phyloP scores from a whole-genome alignment of 2,888 invertebrate genomes.

The Elgonia sp. region DNA sequence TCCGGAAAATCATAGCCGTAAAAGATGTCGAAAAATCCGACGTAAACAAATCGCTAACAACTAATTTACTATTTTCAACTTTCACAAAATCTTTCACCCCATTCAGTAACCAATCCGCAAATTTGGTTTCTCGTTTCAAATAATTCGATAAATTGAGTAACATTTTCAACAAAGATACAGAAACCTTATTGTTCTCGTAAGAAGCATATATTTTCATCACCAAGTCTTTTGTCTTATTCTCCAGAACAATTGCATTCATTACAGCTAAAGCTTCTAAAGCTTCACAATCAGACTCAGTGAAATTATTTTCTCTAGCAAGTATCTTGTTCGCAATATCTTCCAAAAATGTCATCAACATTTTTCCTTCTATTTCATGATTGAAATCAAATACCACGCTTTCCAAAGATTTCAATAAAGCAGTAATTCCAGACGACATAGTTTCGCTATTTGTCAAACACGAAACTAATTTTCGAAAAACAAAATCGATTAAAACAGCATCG shows the following conservation, averaged over 20 bases:
- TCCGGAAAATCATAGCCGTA: conserved; percentile 40
- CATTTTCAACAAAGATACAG: conserved; percentile 31
- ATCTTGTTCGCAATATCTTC: conserved; percentile 79
- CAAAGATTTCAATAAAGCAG: conserved; percentile 76
- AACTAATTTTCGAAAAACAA: conserved; percentile 81
- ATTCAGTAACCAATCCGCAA: conserved; percentile 82
- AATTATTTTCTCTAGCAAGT: conserved; percentile 67
- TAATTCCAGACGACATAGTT: conserved; percentile 76
- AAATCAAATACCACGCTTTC: conserved; percentile 81
- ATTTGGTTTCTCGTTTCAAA: conserved; percentile 83
- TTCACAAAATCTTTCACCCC: conserved; percentile 76
- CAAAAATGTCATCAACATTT: conserved; percentile 80
- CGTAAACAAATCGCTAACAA: conserved; percentile 13
- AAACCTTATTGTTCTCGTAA: conserved; percentile 63
- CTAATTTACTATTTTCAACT: conserved; percentile 19
- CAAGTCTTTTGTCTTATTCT: conserved; percentile 78
- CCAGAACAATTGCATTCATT: conserved; percentile 84
- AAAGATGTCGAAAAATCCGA: conserved; percentile 44
- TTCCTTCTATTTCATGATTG: conserved; percentile 79
- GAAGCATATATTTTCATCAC: neutral
- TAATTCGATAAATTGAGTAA: conserved; percentile 80
- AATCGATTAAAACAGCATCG: conserved; percentile 78
- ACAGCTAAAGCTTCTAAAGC: conserved; percentile 79
- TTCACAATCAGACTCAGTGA: conserved; percentile 77
- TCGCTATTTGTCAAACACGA: conserved; percentile 64